Base-by-base conservation (phyloP, 2,113 vertebrate genomes). In the Antechinus stuartii region DNA sequence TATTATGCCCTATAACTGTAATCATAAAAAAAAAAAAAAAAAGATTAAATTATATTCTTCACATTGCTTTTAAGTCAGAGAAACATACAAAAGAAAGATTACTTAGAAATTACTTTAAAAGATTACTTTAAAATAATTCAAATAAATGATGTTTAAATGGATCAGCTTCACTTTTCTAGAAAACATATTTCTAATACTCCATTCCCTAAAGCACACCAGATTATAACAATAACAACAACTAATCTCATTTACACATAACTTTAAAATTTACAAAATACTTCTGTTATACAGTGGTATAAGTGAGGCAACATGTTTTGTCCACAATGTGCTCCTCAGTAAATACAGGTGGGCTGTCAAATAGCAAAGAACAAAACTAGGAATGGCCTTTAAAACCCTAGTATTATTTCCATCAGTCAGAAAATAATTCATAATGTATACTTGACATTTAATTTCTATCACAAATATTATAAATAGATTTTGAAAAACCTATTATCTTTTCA, bases 401-500 rank as follows among this genome's bases (percentile, higher is more conserved):
- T 84, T 30, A 90, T 8, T 46, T 68, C 92, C 61, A n/a, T 49
- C 54, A 93, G 49, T 96, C 46, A 93, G 56, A 93, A 35, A 30
- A 90, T 23, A 12, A 84, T 54, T 91, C 93, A 94, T 10, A 89
- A 57, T 91, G 92, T 53, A 91, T 49, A 25, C 2, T 24, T 42
- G 61, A n/a, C 35, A 57, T 14, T 92, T 54, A 89, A 61, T 91
- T 68, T 92, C 76, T 91, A 92, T 93, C 90, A 12, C 92, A 57
- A 26, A 54, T 91, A 47, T 23, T 90, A 46, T 22, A 49, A 89
- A 84, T 0, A 89, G 12, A 12, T 68, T 52, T 90, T 52, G n/a
- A 49, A 30, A 92, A 35, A 61, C 25, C 50, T 68, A 42, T 89
- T 61, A 92, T 49, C 57, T 93, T 90, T 92, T 93, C 91, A 89